Evolutionary conservation across 2,797 vertebrate species (phyloP).

Genomic region (Hydrolagus colliei): DNA sequence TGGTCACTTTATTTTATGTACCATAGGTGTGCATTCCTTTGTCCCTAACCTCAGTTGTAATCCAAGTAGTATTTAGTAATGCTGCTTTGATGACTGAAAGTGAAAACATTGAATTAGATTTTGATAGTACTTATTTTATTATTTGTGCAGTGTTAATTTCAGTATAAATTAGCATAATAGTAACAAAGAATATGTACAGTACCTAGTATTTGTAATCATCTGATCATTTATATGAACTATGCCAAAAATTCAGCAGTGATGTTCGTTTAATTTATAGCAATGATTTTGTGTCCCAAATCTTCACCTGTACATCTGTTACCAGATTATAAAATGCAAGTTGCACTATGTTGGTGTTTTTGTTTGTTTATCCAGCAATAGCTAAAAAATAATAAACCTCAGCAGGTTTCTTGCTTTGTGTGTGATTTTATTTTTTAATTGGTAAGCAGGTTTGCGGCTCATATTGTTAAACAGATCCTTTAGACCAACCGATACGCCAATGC

Average conservation of each 20-base stretch:
- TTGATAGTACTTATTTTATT: constrained; percentile 60
- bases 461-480: too few species aligned
- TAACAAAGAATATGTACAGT: constrained; percentile 47
- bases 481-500: too few species aligned
- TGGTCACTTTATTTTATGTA: constrained; percentile 61
- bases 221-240: constrained; percentile 70
- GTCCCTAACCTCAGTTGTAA: constrained; percentile 46
- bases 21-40: constrained; percentile 66
- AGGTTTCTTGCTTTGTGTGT: too few species aligned
- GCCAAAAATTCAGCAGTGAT: constrained; percentile 67
- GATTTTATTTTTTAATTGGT: too few species aligned
- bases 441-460: too few species aligned
- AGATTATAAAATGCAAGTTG: constrained; percentile 63
- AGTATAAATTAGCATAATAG: constrained; percentile 40
- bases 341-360: constrained; percentile 62
- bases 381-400: constrained; percentile 77
- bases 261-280: constrained; percentile 58
- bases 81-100: constrained; percentile 63
- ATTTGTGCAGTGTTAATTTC: constrained; percentile 61
- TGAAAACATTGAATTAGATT: constrained; percentile 58
- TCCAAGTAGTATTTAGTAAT: constrained; percentile 50
- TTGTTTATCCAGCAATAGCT: constrained; percentile 64
- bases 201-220: constrained; percentile 45
- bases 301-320: constrained; percentile 63
- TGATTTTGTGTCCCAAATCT: constrained; percentile 52